Conservation (phyloP, 2,888 invertebrate species). For the Platycheirus rosarum region DNA sequence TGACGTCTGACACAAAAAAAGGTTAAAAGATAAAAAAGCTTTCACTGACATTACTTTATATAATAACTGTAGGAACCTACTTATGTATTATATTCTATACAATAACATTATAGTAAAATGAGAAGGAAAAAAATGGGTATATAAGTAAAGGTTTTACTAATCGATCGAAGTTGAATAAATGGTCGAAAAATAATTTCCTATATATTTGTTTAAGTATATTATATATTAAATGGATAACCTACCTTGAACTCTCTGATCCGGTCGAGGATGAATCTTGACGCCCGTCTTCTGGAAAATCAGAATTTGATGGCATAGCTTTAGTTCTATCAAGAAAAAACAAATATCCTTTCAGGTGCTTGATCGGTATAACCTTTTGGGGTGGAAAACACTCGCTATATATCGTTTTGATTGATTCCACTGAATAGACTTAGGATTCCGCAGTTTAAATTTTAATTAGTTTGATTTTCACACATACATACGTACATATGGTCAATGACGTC, state of each 20-base stretch:
- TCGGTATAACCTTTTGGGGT: neutral
- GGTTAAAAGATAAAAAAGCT: slow-evolving; percentile 65
- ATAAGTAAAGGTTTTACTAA: slow-evolving; percentile 8
- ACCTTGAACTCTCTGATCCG: slow-evolving; percentile 69
- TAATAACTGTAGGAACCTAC: neutral
- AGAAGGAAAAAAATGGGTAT: slow-evolving; percentile 19
- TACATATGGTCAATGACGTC: slow-evolving; percentile 51
- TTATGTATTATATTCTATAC: slow-evolving; percentile 32
- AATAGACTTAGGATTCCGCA: neutral
- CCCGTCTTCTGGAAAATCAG: slow-evolving; percentile 64
- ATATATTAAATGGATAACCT: slow-evolving; percentile 12
- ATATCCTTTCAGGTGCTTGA: slow-evolving; percentile 8
- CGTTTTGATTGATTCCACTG: neutral
- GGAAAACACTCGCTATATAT: neutral
- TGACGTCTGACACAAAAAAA: slow-evolving; percentile 48
- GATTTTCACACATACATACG: neutral
- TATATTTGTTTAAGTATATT: neutral
- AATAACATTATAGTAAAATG: slow-evolving; percentile 41
- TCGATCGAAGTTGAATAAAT: slow-evolving; percentile 54
- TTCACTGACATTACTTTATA: slow-evolving; percentile 42
- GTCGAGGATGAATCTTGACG: slow-evolving; percentile 68
- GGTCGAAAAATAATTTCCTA: too few relatives aligned
- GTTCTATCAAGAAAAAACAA: slow-evolving; percentile 12
- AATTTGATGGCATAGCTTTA: slow-evolving; percentile 71
- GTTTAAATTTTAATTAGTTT: neutral